Conservation (phyloP, 2,113 vertebrate species). For the Regulus satrapa region DNA sequence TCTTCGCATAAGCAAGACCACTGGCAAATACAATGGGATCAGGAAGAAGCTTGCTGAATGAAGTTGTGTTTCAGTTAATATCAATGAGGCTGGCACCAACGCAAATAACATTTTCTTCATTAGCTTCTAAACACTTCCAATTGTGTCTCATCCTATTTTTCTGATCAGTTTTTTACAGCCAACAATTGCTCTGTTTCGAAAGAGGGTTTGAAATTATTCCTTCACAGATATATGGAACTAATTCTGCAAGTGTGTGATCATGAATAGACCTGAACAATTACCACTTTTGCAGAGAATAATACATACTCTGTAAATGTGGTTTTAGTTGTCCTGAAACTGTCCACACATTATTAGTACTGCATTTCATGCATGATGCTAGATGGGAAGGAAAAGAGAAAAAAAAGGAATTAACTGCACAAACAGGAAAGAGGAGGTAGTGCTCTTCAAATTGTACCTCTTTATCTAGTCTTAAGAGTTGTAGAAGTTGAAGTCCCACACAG, state of each 20-base stretch:
- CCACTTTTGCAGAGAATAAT: conserved; percentile 34
- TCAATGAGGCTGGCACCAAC: not conserved
- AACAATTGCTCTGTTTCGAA: not conserved
- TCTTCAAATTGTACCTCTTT: not conserved
- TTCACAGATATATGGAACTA: conserved; percentile 29
- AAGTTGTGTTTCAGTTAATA: not conserved
- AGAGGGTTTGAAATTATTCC: not conserved
- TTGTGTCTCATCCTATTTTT: conserved; percentile 11
- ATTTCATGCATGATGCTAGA: not conserved
- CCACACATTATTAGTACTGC: not conserved
- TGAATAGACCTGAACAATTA: conserved; percentile 46
- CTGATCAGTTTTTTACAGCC: not conserved
- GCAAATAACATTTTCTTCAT: not conserved
- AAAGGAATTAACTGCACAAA: not conserved
- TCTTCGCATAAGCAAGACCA: not conserved
- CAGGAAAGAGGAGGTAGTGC: not conserved
- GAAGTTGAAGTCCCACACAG: not conserved
- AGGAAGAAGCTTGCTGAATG: not conserved
- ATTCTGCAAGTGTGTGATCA: conserved; percentile 11
- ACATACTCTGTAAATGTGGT: conserved; percentile 7
- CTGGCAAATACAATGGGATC: not conserved
- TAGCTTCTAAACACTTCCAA: conserved; percentile 7
- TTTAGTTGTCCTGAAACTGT: conserved; percentile 1
- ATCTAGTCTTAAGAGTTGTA: not conserved
- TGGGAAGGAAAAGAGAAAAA: not conserved